phyloP scores from a whole-genome alignment of 2,888 invertebrate genomes.

The Acleris emargana region DNA sequence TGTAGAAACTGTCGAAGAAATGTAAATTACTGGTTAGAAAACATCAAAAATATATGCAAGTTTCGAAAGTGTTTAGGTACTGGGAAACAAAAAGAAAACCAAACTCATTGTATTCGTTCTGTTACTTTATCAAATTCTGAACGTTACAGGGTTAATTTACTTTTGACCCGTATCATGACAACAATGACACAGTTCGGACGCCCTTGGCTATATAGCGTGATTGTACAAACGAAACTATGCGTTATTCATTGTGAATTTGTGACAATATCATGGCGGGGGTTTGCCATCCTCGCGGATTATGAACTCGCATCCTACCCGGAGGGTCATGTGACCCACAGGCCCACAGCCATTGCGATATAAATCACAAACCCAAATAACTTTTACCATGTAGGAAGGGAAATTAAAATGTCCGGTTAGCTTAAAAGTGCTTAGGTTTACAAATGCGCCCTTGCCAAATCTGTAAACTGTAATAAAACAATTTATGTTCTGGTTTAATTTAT shows the following conservation, averaged over 20 bases:
- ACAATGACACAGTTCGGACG: conserved; percentile 34
- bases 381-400: conserved; percentile 3
- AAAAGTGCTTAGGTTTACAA: conserved; percentile 2
- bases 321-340: conserved; percentile 27
- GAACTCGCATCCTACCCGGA: conserved; percentile 23
- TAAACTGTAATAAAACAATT: too few species aligned
- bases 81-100: conserved; percentile 10
- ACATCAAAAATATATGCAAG: too few species aligned
- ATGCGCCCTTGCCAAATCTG: conserved; percentile 1
- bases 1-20: not conserved
- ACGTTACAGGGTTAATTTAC: conserved; percentile 28
- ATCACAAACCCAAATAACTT: conserved; percentile 14
- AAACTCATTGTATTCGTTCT: not conserved
- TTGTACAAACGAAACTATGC: conserved; percentile 22
- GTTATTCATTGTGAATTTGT: conserved; percentile 25
- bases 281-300: conserved; percentile 21
- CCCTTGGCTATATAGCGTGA: conserved; percentile 31
- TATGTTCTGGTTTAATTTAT: too few species aligned
- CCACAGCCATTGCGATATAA: conserved; percentile 18
- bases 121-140: conserved; percentile 22
- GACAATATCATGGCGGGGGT: conserved; percentile 13
- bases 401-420: not conserved
- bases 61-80: not conserved
- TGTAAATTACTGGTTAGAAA: not conserved
- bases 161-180: too few species aligned